Evolutionary conservation across 2,888 invertebrate species (phyloP).

Genomic region (Ichneumoninae sp.): DNA sequence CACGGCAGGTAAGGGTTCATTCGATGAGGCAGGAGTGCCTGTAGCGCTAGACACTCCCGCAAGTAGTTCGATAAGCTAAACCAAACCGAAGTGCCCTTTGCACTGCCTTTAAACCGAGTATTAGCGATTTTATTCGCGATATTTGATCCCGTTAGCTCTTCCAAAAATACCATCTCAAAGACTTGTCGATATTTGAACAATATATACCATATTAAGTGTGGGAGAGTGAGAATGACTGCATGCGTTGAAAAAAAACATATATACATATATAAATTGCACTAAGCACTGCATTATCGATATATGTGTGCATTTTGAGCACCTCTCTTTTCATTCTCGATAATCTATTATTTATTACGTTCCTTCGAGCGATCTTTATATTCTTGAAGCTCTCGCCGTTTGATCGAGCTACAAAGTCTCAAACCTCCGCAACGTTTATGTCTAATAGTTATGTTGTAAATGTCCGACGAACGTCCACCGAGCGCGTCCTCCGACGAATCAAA

Average conservation of each 20-base stretch:
- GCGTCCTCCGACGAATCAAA: slow-evolving; percentile 19
- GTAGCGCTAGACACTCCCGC: slow-evolving; percentile 82
- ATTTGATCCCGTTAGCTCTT: slow-evolving; percentile 56
- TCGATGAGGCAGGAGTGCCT: slow-evolving; percentile 58
- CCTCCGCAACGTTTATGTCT: slow-evolving; percentile 11
- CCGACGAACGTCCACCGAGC: slow-evolving; percentile 21
- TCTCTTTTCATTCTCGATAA: slow-evolving; percentile 83
- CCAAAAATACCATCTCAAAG: slow-evolving; percentile 46
- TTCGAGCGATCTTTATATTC: slow-evolving; percentile 70
- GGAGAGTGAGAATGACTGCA: slow-evolving; percentile 85
- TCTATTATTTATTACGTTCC: slow-evolving; percentile 76
- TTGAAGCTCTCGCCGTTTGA: slow-evolving; percentile 65
- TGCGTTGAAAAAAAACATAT: slow-evolving; percentile 81
- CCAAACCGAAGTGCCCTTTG: slow-evolving; percentile 59
- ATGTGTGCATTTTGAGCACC: slow-evolving; percentile 84
- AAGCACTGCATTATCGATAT: slow-evolving; percentile 84
- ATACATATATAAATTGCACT: slow-evolving; percentile 83
- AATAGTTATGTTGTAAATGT: slow-evolving; percentile 46
- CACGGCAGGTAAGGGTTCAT: slow-evolving; percentile 80
- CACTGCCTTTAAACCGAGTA: slow-evolving; percentile 46
- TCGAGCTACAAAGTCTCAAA: slow-evolving; percentile 53
- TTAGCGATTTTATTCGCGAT: slow-evolving; percentile 51
- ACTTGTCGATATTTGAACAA: slow-evolving; percentile 59
- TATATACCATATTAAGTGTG: slow-evolving; percentile 77
- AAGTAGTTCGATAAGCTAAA: slow-evolving; percentile 81